Conservation (phyloP, 2,113 vertebrate genomes). For the Rhinopithecus roxellana region DNA sequence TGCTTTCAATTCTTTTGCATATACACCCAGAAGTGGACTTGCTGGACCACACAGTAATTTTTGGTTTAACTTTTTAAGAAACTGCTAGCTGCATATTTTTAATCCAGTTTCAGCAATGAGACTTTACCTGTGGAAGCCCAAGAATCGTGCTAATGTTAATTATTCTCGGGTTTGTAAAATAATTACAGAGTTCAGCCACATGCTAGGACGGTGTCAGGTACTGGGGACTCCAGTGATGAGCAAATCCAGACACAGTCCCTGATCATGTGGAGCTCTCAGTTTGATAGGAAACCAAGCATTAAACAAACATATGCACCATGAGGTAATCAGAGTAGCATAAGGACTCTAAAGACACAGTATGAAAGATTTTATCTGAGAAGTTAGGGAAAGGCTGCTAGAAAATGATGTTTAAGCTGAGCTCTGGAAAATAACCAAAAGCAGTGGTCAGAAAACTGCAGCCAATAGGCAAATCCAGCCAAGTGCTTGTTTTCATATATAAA, state of each 20-base stretch:
- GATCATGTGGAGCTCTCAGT: neutral
- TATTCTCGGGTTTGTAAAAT: neutral
- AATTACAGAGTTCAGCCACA: neutral
- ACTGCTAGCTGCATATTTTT: neutral
- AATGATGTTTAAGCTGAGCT: neutral
- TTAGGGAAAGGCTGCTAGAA: neutral
- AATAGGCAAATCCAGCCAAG: neutral
- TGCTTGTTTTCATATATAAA: neutral
- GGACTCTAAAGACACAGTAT: neutral
- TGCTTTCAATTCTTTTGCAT: neutral
- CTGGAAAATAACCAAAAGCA: neutral
- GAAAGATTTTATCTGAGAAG: neutral
- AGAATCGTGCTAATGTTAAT: neutral
- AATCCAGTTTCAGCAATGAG: neutral
- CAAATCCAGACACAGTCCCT: neutral
- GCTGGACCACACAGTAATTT: neutral
- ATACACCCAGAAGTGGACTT: neutral
- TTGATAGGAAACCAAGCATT: neutral
- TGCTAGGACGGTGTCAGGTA: neutral
- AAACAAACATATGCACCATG: neutral
- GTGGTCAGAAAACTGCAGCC: neutral
- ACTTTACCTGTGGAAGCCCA: neutral
- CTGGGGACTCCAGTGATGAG: neutral
- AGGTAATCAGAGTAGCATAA: neutral
- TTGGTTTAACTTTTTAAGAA: neutral